These are phyloP conservation scores for Leucozona laternaria DNA, from an alignment of 2,888 invertebrate genomes.

Conservation along the genomic window DNA sequence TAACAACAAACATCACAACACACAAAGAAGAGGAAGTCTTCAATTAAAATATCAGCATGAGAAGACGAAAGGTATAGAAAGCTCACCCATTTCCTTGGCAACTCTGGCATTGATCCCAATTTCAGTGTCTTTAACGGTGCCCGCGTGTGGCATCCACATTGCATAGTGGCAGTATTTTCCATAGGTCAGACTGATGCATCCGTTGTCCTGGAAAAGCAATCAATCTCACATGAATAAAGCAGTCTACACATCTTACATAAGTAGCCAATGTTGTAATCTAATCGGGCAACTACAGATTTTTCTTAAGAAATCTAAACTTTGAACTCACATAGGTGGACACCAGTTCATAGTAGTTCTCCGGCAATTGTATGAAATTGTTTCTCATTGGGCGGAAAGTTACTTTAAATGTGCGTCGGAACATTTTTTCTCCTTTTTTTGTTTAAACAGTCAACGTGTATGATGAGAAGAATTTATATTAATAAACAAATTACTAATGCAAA, in stretches of 20 bases:
- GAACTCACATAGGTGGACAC: conserved; percentile 83
- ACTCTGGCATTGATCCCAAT: conserved; percentile 84
- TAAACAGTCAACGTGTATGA: not conserved
- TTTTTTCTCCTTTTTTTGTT: conserved; percentile 53
- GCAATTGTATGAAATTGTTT: conserved; percentile 82
- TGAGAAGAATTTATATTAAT: conserved; percentile 52
- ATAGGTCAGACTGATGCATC: conserved; percentile 82
- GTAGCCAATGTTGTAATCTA: conserved; percentile 68
- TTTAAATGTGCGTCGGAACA: conserved; percentile 84
- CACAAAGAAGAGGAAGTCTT: conserved; percentile 28
- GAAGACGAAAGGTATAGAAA: not conserved
- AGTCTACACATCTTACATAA: conserved; percentile 48
- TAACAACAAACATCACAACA: not conserved
- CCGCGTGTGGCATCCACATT: conserved; percentile 82
- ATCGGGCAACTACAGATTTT: conserved; percentile 71
- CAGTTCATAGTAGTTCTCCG: conserved; percentile 82
- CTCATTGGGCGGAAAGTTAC: conserved; percentile 82
- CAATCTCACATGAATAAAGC: conserved; percentile 23
- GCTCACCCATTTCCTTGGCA: conserved; percentile 83
- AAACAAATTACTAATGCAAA: conserved; percentile 64
- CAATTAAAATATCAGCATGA: conserved; percentile 1
- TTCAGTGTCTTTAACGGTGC: conserved; percentile 82
- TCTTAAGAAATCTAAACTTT: conserved; percentile 19
- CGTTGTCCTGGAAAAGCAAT: conserved; percentile 80
- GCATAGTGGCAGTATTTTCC: conserved; percentile 81